Percentiles rank a stretch among this genome's conserved stretches.
Conservation (phyloP, 2,797 vertebrate species). For the Synaphobranchus kaupii region DNA sequence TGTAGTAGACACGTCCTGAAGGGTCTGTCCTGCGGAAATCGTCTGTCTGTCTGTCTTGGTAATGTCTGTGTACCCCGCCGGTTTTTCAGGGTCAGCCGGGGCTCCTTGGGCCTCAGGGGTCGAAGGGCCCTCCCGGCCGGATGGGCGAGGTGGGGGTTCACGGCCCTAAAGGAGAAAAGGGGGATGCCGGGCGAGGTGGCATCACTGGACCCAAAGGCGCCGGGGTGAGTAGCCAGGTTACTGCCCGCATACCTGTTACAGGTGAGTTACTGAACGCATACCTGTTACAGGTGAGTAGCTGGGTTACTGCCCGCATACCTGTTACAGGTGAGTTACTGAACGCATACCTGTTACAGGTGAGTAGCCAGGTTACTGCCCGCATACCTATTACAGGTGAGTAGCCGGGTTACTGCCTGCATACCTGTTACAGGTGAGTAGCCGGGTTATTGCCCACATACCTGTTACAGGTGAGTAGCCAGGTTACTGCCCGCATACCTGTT, state of each 20-base stretch:
- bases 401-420: no score
- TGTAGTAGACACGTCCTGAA: not conserved
- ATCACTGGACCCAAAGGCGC: slow-evolving; percentile 84
- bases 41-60: not conserved
- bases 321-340: no score
- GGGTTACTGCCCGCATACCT: no score
- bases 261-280: no score
- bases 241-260: not conserved
- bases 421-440: slow-evolving; percentile 78
- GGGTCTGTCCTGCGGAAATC: not conserved
- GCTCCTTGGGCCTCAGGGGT: slow-evolving; percentile 80
- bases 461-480: slow-evolving; percentile 67
- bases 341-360: no score
- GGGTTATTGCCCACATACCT: not conserved
- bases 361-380: no score
- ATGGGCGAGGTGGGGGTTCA: slow-evolving; percentile 82
- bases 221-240: slow-evolving; percentile 69
- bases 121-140: slow-evolving; percentile 79
- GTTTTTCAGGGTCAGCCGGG: slow-evolving; percentile 84
- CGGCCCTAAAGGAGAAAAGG: slow-evolving; percentile 88
- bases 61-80: not conserved
- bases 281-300: no score
- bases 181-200: slow-evolving; percentile 80
- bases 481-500: not conserved
- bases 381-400: no score